Evolutionary conservation across 1,140 invertebrate genomes (phyloP).

Genomic region (Brachionus plicatilis): DNA sequence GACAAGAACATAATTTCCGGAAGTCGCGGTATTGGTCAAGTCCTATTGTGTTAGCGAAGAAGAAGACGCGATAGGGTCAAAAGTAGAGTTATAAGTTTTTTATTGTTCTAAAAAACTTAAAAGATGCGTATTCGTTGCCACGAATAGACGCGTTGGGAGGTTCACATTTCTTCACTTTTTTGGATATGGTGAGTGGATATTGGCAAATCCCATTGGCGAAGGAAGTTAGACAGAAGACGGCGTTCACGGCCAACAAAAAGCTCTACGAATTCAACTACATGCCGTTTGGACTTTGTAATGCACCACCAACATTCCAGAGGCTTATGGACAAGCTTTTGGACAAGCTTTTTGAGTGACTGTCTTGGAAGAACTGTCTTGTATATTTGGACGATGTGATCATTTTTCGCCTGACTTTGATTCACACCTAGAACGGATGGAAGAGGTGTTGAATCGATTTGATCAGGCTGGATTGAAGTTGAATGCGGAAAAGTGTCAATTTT

Average conservation of each 20-base stretch:
- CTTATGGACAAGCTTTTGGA: slow-evolving; percentile 46
- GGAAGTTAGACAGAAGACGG: slow-evolving; percentile 22
- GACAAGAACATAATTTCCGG: slow-evolving; percentile 42
- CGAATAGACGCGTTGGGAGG: not conserved
- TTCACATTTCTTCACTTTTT: not conserved
- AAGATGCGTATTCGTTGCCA: not conserved
- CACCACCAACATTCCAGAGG: slow-evolving; percentile 48
- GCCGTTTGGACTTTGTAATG: slow-evolving; percentile 43
- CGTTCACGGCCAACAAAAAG: not conserved
- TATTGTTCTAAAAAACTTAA: too few relatives aligned
- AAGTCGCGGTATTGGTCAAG: not conserved
- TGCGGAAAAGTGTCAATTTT: not conserved
- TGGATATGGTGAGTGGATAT: not conserved
- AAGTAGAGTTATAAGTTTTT: not conserved
- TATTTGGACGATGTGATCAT: slow-evolving; percentile 25
- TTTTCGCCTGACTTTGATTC: not conserved
- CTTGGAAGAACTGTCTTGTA: not conserved
- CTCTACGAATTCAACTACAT: slow-evolving; percentile 35
- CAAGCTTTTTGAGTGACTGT: too few relatives aligned
- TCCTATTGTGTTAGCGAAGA: not conserved
- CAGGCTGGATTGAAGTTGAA: slow-evolving; percentile 42
- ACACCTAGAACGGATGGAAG: not conserved
- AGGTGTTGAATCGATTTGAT: slow-evolving; percentile 43
- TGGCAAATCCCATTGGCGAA: not conserved
- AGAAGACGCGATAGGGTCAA: not conserved